A percentile compares a stretch with the other conserved stretches of the same genome.
These are phyloP conservation scores for Solenodon paradoxus DNA, from an alignment of 2,113 vertebrate species.

Conservation along the genomic window DNA sequence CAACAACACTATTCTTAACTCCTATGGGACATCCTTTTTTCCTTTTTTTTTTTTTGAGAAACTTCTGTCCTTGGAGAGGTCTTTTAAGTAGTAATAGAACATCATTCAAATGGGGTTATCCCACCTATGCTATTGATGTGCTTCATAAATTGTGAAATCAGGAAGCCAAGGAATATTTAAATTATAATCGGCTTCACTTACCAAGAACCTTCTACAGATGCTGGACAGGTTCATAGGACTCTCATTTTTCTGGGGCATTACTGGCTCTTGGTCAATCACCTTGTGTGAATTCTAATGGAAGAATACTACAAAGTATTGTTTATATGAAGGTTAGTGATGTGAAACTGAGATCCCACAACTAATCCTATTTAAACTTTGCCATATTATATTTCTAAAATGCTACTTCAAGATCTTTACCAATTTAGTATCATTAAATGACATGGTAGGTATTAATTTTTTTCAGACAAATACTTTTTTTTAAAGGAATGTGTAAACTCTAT, in stretches of 20 bases:
- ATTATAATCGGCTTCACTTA: constrained; percentile 8
- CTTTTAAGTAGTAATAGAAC: constrained; percentile 25
- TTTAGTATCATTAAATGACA: neutral
- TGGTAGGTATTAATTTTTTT: neutral
- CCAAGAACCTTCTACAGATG: neutral
- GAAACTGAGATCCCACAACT: neutral
- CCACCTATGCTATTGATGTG: constrained; percentile 52
- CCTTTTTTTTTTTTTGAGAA: neutral
- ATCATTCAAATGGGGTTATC: constrained; percentile 54
- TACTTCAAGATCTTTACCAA: neutral
- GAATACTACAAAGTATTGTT: neutral
- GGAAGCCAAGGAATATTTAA: constrained; percentile 58
- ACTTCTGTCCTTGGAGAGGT: constrained; percentile 35
- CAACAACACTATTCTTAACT: neutral
- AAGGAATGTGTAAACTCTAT: neutral
- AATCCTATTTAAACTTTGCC: neutral
- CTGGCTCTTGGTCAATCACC: neutral
- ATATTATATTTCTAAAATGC: neutral
- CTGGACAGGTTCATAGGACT: accelerated
- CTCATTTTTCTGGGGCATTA: neutral
- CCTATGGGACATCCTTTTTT: neutral
- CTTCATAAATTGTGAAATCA: constrained; percentile 53
- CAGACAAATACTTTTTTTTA: neutral
- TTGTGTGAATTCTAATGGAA: neutral
- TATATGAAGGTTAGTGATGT: neutral